Evolutionary conservation across 2,888 invertebrate genomes (phyloP).

Genomic region (Ectemnius continuus): DNA sequence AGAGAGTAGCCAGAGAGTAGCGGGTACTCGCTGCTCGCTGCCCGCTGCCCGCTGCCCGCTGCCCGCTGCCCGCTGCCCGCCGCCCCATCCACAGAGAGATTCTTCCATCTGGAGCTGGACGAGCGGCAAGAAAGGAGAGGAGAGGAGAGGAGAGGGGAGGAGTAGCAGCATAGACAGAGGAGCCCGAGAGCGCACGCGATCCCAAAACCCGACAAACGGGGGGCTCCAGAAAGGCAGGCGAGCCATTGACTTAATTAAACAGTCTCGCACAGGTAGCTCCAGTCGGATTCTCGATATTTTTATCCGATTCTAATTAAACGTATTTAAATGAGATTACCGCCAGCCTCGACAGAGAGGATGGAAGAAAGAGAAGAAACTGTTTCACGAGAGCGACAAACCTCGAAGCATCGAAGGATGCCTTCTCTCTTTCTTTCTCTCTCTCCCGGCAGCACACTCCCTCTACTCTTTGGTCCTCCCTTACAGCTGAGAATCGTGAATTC

Average conservation of each 20-base stretch:
- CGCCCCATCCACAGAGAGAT: too few species aligned
- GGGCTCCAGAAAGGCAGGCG: background rate
- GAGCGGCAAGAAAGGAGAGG: background rate
- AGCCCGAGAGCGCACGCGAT: slow-evolving; percentile 8
- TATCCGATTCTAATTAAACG: slow-evolving; percentile 5
- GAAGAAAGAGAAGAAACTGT: background rate
- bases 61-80: too few species aligned
- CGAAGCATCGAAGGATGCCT: too few species aligned
- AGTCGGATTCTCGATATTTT: slow-evolving; percentile 1
- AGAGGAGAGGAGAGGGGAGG: background rate
- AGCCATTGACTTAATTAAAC: slow-evolving; percentile 2
- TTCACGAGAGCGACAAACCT: background rate
- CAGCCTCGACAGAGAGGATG: slow-evolving; percentile 14
- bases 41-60: too few species aligned
- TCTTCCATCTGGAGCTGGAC: too few species aligned
- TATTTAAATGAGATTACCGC: slow-evolving; percentile 8
- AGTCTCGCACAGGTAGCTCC: background rate
- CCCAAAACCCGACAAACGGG: slow-evolving; percentile 9
- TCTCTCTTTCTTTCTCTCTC: too few species aligned
- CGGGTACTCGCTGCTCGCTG: background rate
- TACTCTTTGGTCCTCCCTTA: too few species aligned
- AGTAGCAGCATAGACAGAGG: background rate
- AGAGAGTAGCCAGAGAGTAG: slow-evolving; percentile 18
- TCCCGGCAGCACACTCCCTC: too few species aligned
- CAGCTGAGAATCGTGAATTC: too few species aligned